Evolutionary conservation across 2,888 invertebrate genomes (phyloP).

Genomic region (Cremastobaeus sp.): DNA sequence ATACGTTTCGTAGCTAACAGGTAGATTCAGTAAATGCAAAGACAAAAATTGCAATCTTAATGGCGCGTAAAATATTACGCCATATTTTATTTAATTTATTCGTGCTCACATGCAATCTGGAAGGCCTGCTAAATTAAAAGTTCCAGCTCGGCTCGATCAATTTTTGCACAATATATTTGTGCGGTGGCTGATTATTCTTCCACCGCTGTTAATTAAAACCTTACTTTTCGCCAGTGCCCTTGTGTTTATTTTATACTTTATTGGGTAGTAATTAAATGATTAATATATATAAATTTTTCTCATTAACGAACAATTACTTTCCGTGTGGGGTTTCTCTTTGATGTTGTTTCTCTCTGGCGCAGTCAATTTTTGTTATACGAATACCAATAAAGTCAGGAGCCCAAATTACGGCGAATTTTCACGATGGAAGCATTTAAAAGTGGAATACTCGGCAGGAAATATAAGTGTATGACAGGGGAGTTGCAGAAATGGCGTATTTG

Average conservation of each 20-base stretch:
- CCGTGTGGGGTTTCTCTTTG: conserved; percentile 11
- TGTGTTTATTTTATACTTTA: too few species aligned
- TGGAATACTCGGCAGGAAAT: conserved; percentile 52
- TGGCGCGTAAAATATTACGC: neutral
- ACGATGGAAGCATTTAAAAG: conserved; percentile 45
- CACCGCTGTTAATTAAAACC: too few species aligned
- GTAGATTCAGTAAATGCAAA: conserved; percentile 15
- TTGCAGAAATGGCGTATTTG: conserved; percentile 48
- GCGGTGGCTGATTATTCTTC: too few species aligned
- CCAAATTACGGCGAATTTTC: conserved; percentile 49
- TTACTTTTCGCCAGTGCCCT: too few species aligned
- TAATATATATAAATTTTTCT: too few species aligned
- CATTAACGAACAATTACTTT: too few species aligned
- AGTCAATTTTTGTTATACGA: conserved; percentile 40
- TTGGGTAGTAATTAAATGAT: too few species aligned
- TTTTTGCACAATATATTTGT: too few species aligned
- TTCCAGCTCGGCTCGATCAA: too few species aligned
- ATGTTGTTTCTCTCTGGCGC: conserved; percentile 15
- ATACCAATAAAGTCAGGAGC: conserved; percentile 50
- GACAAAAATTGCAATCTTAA: neutral
- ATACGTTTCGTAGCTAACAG: conserved; percentile 26
- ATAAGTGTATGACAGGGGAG: conserved; percentile 47
- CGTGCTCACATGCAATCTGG: too few species aligned
- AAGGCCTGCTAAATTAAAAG: too few species aligned
- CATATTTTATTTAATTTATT: conserved; percentile 2